These are phyloP conservation scores for Ochotona curzoniae DNA, from an alignment of 2,113 vertebrate genomes.

Conservation along the genomic window DNA sequence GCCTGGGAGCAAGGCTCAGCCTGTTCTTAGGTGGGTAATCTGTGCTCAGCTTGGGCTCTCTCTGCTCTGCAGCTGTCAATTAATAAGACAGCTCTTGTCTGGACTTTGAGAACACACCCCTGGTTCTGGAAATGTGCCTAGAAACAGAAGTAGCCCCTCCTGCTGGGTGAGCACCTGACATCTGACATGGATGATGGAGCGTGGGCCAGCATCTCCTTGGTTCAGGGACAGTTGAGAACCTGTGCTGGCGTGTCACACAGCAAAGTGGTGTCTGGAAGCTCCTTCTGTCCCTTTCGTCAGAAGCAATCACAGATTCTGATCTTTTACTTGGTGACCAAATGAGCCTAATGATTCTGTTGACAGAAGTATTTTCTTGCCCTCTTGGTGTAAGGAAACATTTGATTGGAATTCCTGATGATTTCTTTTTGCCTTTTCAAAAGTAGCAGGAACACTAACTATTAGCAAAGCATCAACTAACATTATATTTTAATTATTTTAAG, in stretches of 20 bases:
- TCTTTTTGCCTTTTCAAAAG: constrained; percentile 13
- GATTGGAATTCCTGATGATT: background rate
- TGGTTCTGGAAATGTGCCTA: constrained; percentile 51
- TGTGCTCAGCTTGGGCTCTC: constrained; percentile 43
- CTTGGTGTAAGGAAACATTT: background rate
- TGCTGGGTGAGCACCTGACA: constrained; percentile 47
- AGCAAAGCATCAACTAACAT: constrained; percentile 27
- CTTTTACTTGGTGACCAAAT: background rate
- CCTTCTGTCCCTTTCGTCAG: background rate
- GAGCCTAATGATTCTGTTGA: background rate
- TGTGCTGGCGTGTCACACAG: background rate
- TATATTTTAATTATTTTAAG: constrained; percentile 40
- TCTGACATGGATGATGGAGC: background rate
- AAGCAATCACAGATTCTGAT: background rate
- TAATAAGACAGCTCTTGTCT: constrained; percentile 18
- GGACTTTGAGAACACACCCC: background rate
- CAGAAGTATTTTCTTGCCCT: background rate
- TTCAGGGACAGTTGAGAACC: background rate
- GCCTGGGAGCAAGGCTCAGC: background rate
- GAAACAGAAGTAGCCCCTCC: constrained; percentile 50
- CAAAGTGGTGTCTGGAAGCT: background rate
- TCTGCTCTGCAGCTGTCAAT: constrained; percentile 45
- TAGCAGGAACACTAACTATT: background rate
- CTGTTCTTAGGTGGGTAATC: background rate
- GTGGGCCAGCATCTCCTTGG: background rate